phyloP scores from a whole-genome alignment of 2,113 vertebrate genomes.

The Panthera leo region DNA sequence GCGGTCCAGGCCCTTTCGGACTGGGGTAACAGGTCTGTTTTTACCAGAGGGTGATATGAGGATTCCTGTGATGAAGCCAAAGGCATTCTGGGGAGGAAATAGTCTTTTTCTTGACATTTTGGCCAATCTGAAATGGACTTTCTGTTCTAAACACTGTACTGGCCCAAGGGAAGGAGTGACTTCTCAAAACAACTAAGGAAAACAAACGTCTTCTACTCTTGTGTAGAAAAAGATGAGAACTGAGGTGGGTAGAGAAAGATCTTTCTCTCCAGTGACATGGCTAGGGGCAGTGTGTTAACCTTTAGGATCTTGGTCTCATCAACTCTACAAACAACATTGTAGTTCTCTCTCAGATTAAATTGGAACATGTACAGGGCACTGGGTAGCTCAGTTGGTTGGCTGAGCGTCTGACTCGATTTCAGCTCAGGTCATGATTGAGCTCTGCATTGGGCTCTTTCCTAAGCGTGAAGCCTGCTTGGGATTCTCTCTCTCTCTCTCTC shows the following conservation, averaged over 20 bases:
- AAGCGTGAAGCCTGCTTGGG: no score
- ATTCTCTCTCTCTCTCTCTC: no score
- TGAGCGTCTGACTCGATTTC: no score
- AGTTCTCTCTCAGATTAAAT: neutral
- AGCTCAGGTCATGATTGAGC: no score
- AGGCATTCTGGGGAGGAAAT: neutral
- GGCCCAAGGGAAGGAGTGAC: neutral
- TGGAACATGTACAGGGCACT: neutral
- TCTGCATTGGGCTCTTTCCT: no score
- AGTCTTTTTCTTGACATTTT: neutral
- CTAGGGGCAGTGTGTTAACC: neutral
- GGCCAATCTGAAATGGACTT: neutral
- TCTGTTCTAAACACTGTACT: neutral
- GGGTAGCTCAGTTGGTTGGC: no score
- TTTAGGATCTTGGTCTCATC: neutral
- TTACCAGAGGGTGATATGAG: neutral
- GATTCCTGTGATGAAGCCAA: neutral
- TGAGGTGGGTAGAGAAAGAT: neutral
- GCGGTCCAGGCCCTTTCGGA: neutral
- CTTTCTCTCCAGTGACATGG: neutral
- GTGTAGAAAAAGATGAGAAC: neutral
- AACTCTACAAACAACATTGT: neutral
- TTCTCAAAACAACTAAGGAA: neutral
- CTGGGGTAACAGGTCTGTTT: neutral
- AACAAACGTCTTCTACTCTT: neutral